phyloP scores from a whole-genome alignment of 2,888 invertebrate species.

The Nemoura dubitans region DNA sequence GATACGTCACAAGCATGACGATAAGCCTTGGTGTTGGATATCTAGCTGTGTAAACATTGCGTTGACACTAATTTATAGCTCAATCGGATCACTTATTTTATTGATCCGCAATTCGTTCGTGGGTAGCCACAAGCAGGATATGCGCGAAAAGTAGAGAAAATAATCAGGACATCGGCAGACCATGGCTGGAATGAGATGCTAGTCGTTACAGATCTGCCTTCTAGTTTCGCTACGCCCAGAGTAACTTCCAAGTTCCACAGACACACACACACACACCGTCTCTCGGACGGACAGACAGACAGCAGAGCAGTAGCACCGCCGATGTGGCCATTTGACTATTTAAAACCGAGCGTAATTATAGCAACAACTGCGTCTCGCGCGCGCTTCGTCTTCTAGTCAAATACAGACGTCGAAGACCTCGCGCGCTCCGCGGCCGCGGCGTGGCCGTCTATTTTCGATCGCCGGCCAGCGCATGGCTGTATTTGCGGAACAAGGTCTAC shows the following conservation, averaged over 20 bases:
- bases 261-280: no score
- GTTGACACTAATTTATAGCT: constrained; percentile 3
- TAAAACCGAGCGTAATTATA: neutral
- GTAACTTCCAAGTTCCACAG: no score
- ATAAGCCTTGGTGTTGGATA: neutral
- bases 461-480: neutral
- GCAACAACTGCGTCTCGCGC: neutral
- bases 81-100: neutral
- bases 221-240: neutral
- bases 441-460: constrained; percentile 5
- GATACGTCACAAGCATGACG: neutral
- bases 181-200: neutral
- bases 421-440: neutral
- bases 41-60: neutral
- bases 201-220: neutral
- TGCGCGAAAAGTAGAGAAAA: neutral
- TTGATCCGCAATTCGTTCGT: neutral
- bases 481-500: constrained; percentile 31
- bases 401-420: constrained; percentile 28
- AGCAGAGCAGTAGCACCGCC: neutral
- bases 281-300: neutral
- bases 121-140: neutral
- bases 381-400: neutral
- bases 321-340: neutral
- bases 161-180: neutral